These are phyloP conservation scores for Drosophila takahashii DNA, from an alignment of 1,140 invertebrate species.

Conservation along the genomic window DNA sequence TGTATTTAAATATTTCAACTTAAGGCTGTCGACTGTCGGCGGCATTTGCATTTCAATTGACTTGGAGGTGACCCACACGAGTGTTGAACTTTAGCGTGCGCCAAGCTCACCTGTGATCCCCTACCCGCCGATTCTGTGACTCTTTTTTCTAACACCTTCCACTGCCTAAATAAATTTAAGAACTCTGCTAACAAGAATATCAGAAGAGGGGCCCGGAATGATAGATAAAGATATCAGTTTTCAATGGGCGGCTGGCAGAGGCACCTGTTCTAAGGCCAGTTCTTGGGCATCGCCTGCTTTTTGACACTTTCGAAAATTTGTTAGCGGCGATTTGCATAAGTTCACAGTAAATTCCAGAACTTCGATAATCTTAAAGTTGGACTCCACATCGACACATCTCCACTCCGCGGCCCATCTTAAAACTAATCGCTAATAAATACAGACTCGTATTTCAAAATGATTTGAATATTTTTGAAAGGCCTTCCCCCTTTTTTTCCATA, in stretches of 20 bases:
- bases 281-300: conserved; percentile 19
- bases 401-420: conserved; percentile 8
- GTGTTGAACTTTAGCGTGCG: conserved; percentile 74
- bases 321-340: conserved; percentile 74
- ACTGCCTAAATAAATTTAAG: conserved; percentile 45
- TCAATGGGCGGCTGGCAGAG: conserved; percentile 21
- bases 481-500: background rate
- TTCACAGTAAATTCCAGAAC: conserved; percentile 77
- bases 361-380: conserved; percentile 29
- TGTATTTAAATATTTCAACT: conserved; percentile 77
- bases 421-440: conserved; percentile 80
- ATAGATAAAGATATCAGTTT: conserved; percentile 77
- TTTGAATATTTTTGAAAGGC: conserved; percentile 77
- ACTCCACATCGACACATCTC: background rate
- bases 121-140: background rate
- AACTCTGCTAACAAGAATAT: conserved; percentile 52
- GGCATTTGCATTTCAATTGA: conserved; percentile 78
- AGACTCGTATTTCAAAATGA: conserved; percentile 80
- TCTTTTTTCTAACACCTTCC: conserved; percentile 75
- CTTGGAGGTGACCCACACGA: conserved; percentile 43
- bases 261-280: conserved; percentile 22
- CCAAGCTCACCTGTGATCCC: conserved; percentile 37
- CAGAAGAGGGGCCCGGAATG: background rate
- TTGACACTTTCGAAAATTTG: conserved; percentile 77
- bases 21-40: conserved; percentile 32